These are phyloP conservation scores for Salpingus planirostris DNA, from an alignment of 2,888 invertebrate species.

Conservation along the genomic window DNA sequence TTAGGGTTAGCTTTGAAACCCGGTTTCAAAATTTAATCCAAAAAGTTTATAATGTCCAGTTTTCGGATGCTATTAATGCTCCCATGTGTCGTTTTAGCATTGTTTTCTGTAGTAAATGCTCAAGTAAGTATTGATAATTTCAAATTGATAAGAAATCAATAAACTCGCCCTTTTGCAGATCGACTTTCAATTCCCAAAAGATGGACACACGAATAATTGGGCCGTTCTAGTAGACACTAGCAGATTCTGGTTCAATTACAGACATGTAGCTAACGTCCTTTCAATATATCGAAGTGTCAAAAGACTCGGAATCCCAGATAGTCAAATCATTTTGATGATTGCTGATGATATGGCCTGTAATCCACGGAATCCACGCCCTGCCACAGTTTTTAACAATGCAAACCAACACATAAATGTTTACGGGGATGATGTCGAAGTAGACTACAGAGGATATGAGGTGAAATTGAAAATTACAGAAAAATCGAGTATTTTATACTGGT, in stretches of 20 bases:
- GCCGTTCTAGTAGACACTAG: slow-evolving; percentile 98
- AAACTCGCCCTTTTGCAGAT: too few species aligned
- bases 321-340: slow-evolving; percentile 97
- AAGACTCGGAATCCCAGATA: slow-evolving; percentile 95
- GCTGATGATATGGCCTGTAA: slow-evolving; percentile 99
- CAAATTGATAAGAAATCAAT: too few species aligned
- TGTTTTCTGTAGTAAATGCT: too few species aligned
- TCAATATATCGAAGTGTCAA: slow-evolving; percentile 98
- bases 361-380: slow-evolving; percentile 93
- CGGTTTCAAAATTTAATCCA: too few species aligned
- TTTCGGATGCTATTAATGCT: too few species aligned
- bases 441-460: slow-evolving; percentile 92
- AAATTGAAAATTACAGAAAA: too few species aligned
- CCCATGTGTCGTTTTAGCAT: too few species aligned
- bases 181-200: slow-evolving; percentile 45
- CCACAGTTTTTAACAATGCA: slow-evolving; percentile 96
- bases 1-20: too few species aligned
- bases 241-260: slow-evolving; percentile 99
- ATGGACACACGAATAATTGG: slow-evolving; percentile 96
- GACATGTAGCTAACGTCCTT: slow-evolving; percentile 97
- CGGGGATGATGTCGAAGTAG: slow-evolving; percentile 98
- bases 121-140: too few species aligned
- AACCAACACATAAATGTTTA: slow-evolving; percentile 98
- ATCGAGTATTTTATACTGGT: too few species aligned
- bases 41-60: too few species aligned